These are phyloP conservation scores for Brachirus orientalis DNA, from an alignment of 2,113 vertebrate species.

Conservation along the genomic window DNA sequence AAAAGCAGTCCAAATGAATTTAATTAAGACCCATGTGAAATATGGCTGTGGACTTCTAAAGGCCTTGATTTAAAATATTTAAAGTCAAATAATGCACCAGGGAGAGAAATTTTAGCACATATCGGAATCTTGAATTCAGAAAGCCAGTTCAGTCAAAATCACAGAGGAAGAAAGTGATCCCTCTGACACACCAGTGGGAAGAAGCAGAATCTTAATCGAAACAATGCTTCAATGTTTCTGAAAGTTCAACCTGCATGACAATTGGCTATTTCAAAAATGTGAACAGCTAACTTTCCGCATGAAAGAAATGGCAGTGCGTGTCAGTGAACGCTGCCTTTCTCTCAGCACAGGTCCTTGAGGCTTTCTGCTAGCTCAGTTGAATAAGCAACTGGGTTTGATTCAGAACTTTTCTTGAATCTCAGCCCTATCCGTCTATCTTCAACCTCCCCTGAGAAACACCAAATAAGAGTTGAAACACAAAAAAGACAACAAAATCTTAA, in stretches of 20 bases:
- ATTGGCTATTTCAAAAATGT: slow-evolving; percentile 26
- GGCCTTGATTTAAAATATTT: slow-evolving; percentile 26
- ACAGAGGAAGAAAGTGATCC: slow-evolving; percentile 55
- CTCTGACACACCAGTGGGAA: slow-evolving; percentile 39
- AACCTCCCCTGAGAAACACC: slow-evolving; percentile 3
- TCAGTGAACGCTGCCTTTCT: slow-evolving; percentile 49
- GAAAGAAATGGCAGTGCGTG: slow-evolving; percentile 20
- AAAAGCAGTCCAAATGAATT: slow-evolving; percentile 13
- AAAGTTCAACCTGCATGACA: slow-evolving; percentile 18
- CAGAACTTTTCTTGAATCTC: background rate
- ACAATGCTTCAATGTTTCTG: slow-evolving; percentile 57
- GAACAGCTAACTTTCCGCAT: slow-evolving; percentile 23
- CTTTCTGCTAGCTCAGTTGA: slow-evolving; percentile 12
- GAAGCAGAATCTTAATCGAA: slow-evolving; percentile 29
- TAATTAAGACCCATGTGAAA: slow-evolving; percentile 38
- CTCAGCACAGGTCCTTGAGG: slow-evolving; percentile 7
- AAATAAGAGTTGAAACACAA: background rate
- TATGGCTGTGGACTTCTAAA: background rate
- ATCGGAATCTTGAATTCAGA: slow-evolving; percentile 51
- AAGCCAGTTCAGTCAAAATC: slow-evolving; percentile 29
- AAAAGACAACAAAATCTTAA: too few relatives aligned
- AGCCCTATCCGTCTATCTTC: background rate
- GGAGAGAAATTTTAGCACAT: slow-evolving; percentile 49
- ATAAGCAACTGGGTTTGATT: slow-evolving; percentile 13
- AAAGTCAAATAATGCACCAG: slow-evolving; percentile 21